Evolutionary conservation across 2,888 invertebrate species (phyloP).

Genomic region (Atrina japonica): DNA sequence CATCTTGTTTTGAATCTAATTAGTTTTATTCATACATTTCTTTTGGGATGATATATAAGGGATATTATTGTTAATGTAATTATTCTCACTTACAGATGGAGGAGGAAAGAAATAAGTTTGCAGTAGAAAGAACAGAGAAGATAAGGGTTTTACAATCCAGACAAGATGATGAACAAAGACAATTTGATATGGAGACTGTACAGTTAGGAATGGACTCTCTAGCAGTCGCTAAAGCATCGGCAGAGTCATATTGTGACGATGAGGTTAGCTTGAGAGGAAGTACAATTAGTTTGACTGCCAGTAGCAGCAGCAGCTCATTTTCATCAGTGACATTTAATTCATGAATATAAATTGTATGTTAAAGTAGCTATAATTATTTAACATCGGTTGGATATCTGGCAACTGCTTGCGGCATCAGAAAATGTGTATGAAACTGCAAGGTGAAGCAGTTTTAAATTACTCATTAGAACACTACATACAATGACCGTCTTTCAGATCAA

Average conservation of each 20-base stretch:
- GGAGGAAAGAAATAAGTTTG: conserved; percentile 93
- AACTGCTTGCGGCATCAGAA: too few species aligned
- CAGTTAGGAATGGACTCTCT: conserved; percentile 95
- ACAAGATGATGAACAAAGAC: conserved; percentile 93
- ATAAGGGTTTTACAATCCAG: conserved; percentile 93
- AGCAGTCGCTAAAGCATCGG: conserved; percentile 94
- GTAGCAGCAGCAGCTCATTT: conserved; percentile 89
- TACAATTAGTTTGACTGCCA: conserved; percentile 95
- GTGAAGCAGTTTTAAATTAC: too few species aligned
- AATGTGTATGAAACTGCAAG: too few species aligned
- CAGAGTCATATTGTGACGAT: conserved; percentile 94
- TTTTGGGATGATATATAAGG: too few species aligned
- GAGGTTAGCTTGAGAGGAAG: conserved; percentile 91
- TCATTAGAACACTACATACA: too few species aligned
- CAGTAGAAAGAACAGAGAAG: conserved; percentile 94
- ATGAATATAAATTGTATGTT: background rate
- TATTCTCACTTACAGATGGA: conserved; percentile 92
- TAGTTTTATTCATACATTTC: too few species aligned
- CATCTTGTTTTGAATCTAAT: too few species aligned
- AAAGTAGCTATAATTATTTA: too few species aligned
- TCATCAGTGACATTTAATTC: conserved; percentile 51
- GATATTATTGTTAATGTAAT: too few species aligned
- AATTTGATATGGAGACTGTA: conserved; percentile 97
- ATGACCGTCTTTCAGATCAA: too few species aligned
- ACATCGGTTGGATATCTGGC: too few species aligned